Percentiles rank a stretch among this genome's conserved stretches.
These are phyloP conservation scores for Pleuronectes platessa DNA, from an alignment of 2,113 vertebrate genomes.

Conservation along the genomic window DNA sequence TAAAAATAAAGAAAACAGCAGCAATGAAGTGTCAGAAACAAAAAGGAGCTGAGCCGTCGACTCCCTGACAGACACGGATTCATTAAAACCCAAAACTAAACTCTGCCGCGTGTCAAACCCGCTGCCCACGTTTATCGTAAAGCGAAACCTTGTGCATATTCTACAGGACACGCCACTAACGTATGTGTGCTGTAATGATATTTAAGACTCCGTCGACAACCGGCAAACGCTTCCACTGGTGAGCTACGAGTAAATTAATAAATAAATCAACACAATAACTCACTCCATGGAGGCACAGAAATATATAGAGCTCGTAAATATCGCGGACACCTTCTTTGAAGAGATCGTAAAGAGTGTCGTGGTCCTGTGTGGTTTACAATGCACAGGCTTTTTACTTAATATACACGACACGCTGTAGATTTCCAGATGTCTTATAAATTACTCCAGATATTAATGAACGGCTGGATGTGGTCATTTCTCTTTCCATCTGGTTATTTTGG, in stretches of 20 bases:
- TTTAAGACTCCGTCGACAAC: slow-evolving; percentile 20
- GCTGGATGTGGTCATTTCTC: slow-evolving; percentile 27
- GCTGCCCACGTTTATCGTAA: background rate
- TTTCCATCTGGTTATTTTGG: slow-evolving; percentile 4
- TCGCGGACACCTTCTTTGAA: slow-evolving; percentile 41
- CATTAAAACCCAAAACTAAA: slow-evolving; percentile 52
- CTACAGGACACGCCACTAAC: slow-evolving; percentile 20
- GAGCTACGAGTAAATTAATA: slow-evolving; percentile 57
- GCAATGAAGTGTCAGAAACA: slow-evolving; percentile 26
- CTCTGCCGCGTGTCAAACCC: slow-evolving; percentile 30
- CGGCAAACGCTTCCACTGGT: slow-evolving; percentile 21
- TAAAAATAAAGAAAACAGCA: slow-evolving; percentile 51
- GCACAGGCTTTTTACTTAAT: slow-evolving; percentile 43
- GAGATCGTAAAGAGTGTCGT: slow-evolving; percentile 55
- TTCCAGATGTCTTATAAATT: slow-evolving; percentile 42
- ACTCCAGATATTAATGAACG: slow-evolving; percentile 38
- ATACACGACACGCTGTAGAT: slow-evolving; percentile 27
- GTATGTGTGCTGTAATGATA: slow-evolving; percentile 32
- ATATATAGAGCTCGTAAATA: slow-evolving; percentile 59
- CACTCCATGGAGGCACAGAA: slow-evolving; percentile 13
- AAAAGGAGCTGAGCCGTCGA: slow-evolving; percentile 15
- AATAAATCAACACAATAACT: slow-evolving; percentile 49
- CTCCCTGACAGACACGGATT: slow-evolving; percentile 36
- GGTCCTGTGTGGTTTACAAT: slow-evolving; percentile 29
- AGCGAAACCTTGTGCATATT: slow-evolving; percentile 17